Percentiles rank a stretch among this genome's conserved stretches.
phyloP scores from a whole-genome alignment of 2,888 invertebrate species.

The Frankliniella intonsa region DNA sequence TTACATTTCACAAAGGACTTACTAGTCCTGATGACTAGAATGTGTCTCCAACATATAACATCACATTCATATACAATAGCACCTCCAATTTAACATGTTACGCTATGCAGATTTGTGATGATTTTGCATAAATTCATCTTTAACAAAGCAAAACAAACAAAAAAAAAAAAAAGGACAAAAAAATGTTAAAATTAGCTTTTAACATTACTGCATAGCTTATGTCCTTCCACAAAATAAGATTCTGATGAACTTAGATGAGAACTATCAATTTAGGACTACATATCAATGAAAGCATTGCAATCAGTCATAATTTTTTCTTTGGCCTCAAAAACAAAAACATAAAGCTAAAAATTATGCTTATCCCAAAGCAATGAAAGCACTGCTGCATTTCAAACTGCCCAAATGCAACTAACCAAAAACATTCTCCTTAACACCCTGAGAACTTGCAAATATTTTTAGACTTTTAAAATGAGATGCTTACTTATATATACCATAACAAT shows the following conservation, averaged over 20 bases:
- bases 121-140: not conserved
- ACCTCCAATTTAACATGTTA: not conserved
- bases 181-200: not conserved
- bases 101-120: not conserved
- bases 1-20: not conserved
- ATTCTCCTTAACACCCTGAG: not conserved
- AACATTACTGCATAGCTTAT: not conserved
- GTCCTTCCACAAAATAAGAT: no score
- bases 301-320: not conserved
- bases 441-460: not conserved
- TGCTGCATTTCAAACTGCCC: no score
- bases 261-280: not conserved
- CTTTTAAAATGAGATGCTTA: not conserved
- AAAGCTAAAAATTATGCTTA: no score
- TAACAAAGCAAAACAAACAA: not conserved
- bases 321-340: not conserved
- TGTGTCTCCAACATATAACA: not conserved
- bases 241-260: no score
- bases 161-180: not conserved
- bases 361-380: not conserved
- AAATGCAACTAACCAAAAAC: not conserved
- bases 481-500: no score
- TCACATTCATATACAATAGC: not conserved
- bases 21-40: not conserved
- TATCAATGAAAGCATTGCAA: not conserved